Conservation (phyloP, 2,113 vertebrate species). For the Sprattus sprattus region DNA sequence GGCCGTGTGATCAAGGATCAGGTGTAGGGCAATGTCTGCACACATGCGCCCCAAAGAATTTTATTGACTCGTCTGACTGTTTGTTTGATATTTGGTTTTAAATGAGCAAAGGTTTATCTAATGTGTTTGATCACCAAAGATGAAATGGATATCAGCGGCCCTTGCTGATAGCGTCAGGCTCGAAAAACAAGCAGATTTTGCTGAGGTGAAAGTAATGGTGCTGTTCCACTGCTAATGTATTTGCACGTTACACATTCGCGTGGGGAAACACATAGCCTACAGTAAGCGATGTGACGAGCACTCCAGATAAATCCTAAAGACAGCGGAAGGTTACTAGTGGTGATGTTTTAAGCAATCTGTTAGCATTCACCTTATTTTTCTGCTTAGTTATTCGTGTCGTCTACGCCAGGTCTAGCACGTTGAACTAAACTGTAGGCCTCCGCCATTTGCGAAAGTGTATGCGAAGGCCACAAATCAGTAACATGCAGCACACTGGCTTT, state of each 20-base stretch:
- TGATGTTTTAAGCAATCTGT: neutral
- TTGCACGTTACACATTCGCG: constrained; percentile 12
- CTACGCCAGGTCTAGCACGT: neutral
- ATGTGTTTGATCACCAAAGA: constrained; percentile 48
- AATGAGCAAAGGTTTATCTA: constrained; percentile 49
- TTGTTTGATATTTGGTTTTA: constrained; percentile 44
- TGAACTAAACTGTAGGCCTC: neutral
- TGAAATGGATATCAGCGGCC: constrained; percentile 28
- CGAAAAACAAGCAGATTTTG: constrained; percentile 32
- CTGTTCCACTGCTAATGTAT: constrained; percentile 22
- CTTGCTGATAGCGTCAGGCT: constrained; percentile 46
- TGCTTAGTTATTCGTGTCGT: constrained; percentile 9
- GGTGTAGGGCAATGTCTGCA: neutral
- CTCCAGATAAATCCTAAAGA: neutral
- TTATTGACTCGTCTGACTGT: constrained; percentile 38
- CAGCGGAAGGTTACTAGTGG: neutral
- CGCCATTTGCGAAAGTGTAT: neutral
- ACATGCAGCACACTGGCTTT: neutral
- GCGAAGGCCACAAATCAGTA: neutral
- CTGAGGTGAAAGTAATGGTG: constrained; percentile 15
- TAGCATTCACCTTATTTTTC: neutral
- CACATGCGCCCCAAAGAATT: neutral
- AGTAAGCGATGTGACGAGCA: neutral
- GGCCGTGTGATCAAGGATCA: neutral
- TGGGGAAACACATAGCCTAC: constrained; percentile 4